phyloP scores from a whole-genome alignment of 2,113 vertebrate genomes.

The Morone saxatilis region DNA sequence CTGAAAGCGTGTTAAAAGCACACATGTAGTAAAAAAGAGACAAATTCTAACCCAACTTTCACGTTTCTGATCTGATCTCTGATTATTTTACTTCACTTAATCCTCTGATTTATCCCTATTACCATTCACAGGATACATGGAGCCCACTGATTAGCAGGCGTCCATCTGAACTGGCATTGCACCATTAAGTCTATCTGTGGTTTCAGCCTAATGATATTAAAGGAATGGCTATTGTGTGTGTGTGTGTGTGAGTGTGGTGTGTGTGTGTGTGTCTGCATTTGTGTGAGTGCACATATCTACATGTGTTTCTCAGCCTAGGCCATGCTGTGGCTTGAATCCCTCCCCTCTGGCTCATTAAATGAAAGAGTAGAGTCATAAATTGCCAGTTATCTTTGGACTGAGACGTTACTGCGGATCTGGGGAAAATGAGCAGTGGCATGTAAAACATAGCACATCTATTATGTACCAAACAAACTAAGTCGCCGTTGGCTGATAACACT shows the following conservation, averaged over 20 bases:
- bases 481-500: slow-evolving; percentile 79
- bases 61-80: background rate
- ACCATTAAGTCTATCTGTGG: slow-evolving; percentile 47
- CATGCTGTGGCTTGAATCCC: slow-evolving; percentile 71
- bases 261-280: slow-evolving; percentile 3
- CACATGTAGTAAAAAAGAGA: background rate
- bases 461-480: slow-evolving; percentile 81
- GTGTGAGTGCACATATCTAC: slow-evolving; percentile 5
- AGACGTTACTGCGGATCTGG: slow-evolving; percentile 68
- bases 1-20: slow-evolving; percentile 7
- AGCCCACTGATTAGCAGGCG: slow-evolving; percentile 50
- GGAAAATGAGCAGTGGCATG: slow-evolving; percentile 80
- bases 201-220: slow-evolving; percentile 60
- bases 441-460: slow-evolving; percentile 84
- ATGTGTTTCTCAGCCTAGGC: slow-evolving; percentile 40
- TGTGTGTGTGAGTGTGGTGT: slow-evolving; percentile 6
- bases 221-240: slow-evolving; percentile 35
- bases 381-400: slow-evolving; percentile 82
- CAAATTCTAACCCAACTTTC: background rate
- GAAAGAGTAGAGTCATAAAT: slow-evolving; percentile 79
- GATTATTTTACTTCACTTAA: slow-evolving; percentile 26
- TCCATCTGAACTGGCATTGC: slow-evolving; percentile 37
- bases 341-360: slow-evolving; percentile 75
- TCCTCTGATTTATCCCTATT: slow-evolving; percentile 28
- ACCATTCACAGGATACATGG: slow-evolving; percentile 32